Percentiles rank a stretch among this genome's conserved stretches.
Conservation (phyloP, 2,113 vertebrate genomes). For the Elgaria multicarinata region DNA sequence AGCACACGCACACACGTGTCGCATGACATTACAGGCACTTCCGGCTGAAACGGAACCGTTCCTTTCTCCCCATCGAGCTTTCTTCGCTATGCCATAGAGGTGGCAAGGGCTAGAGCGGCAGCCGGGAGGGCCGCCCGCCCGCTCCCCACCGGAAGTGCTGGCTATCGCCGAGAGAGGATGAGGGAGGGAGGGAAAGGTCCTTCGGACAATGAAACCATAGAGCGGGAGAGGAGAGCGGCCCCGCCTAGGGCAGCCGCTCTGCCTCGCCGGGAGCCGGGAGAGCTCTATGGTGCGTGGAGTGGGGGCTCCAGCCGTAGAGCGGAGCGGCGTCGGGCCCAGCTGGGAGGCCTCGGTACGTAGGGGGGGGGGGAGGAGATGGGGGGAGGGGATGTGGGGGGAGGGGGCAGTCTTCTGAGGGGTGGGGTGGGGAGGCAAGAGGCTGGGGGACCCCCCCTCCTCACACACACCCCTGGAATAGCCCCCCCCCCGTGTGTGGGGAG, state of each 20-base stretch:
- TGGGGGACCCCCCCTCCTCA: no score
- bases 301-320: constrained; percentile 1
- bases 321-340: background rate
- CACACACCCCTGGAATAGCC: no score
- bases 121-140: background rate
- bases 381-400: no score
- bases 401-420: background rate
- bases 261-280: background rate
- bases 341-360: background rate
- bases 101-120: background rate
- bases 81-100: no score
- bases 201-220: constrained; percentile 39
- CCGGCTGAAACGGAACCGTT: background rate
- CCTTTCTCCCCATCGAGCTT: no score
- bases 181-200: background rate
- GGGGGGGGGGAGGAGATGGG: background rate
- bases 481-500: no score
- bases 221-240: background rate
- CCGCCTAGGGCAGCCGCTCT: background rate
- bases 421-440: no score
- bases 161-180: background rate
- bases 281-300: constrained; percentile 11
- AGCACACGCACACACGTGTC: no score
- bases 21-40: background rate
- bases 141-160: background rate